Conservation (phyloP, 2,888 invertebrate species). For the Sicus ferrugineus region DNA sequence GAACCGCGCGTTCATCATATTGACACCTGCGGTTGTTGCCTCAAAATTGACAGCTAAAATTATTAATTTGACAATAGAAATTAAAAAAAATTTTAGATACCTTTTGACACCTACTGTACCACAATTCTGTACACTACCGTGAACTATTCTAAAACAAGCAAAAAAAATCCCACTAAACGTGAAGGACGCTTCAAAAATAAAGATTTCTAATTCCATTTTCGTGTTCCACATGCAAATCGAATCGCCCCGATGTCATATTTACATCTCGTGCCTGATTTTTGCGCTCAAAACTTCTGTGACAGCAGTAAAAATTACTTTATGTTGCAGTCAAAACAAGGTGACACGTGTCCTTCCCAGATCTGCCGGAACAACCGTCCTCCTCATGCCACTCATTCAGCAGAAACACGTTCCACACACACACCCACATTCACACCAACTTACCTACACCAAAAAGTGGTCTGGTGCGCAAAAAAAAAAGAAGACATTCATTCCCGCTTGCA, state of each 20-base stretch:
- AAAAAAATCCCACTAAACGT: too few relatives aligned
- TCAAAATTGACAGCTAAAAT: too few relatives aligned
- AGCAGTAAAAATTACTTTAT: neutral
- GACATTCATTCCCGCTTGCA: constrained; percentile 9
- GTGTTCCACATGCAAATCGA: constrained; percentile 2
- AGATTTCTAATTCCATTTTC: neutral
- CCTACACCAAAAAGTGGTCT: neutral
- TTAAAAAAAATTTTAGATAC: too few relatives aligned
- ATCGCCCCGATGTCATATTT: neutral
- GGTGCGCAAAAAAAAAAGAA: neutral
- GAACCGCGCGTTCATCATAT: too few relatives aligned
- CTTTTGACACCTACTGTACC: too few relatives aligned
- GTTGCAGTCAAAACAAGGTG: constrained; percentile 8
- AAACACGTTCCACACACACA: constrained; percentile 26
- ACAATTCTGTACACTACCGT: too few relatives aligned
- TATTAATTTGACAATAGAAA: too few relatives aligned
- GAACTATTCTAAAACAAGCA: too few relatives aligned
- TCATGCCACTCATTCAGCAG: constrained; percentile 6
- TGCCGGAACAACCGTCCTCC: constrained; percentile 1
- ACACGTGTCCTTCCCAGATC: constrained; percentile 9
- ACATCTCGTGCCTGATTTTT: neutral
- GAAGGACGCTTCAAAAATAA: too few relatives aligned
- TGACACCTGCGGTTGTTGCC: too few relatives aligned
- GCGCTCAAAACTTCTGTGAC: neutral
- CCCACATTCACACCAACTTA: neutral